phyloP scores from a whole-genome alignment of 2,888 invertebrate species.

The Sarcophaga carnaria region DNA sequence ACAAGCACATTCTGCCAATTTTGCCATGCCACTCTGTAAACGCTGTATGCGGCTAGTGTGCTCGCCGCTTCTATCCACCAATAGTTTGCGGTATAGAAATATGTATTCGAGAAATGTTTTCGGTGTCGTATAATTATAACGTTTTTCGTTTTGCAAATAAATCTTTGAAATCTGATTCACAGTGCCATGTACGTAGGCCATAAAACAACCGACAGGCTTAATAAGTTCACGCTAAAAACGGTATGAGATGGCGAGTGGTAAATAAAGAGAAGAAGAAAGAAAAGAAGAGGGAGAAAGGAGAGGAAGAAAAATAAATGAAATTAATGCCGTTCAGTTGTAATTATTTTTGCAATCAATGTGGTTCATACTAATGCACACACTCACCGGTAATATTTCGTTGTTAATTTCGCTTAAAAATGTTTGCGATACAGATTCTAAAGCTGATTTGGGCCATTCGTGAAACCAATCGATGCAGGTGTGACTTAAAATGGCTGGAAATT shows the following conservation, averaged over 20 bases:
- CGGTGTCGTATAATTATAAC: constrained; percentile 98
- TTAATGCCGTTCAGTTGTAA: constrained; percentile 52
- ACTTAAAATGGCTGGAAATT: constrained; percentile 96
- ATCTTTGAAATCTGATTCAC: constrained; percentile 93
- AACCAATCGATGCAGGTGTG: constrained; percentile 98
- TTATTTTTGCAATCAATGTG: constrained; percentile 24
- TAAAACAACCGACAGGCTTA: constrained; percentile 90
- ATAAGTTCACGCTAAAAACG: constrained; percentile 83
- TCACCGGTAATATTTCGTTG: constrained; percentile 88
- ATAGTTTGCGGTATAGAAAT: constrained; percentile 89
- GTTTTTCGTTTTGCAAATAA: constrained; percentile 92
- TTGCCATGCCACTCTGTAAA: constrained; percentile 94
- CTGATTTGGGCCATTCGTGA: constrained; percentile 97
- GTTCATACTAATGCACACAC: constrained; percentile 80
- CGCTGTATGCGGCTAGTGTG: constrained; percentile 90
- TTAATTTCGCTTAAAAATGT: constrained; percentile 91
- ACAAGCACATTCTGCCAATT: constrained; percentile 91
- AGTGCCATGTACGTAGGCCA: constrained; percentile 95
- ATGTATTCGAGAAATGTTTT: constrained; percentile 99
- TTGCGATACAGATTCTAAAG: constrained; percentile 93
- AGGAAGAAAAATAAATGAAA: constrained; percentile 35
- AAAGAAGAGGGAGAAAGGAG: background rate
- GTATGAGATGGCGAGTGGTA: background rate
- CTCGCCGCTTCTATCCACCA: constrained; percentile 87
- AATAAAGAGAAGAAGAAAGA: background rate